Conservation (phyloP, 2,888 invertebrate species). For the Tetrapedia diversipes region DNA sequence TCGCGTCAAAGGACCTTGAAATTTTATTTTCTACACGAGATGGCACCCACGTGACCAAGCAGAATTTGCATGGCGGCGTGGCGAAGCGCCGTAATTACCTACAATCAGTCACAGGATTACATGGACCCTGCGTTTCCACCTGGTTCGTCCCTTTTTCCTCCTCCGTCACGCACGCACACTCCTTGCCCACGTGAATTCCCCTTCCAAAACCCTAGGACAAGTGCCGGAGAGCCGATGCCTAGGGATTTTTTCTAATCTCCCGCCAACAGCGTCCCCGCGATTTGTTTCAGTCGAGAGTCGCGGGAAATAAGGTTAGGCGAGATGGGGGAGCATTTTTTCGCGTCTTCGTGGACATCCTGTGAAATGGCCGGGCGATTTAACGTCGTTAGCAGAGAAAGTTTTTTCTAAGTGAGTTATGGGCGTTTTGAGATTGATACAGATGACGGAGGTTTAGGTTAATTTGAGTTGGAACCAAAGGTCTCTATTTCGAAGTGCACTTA, state of each 20-base stretch:
- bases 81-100: conserved; percentile 66
- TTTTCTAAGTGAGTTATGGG: too few species aligned
- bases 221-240: background rate
- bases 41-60: conserved; percentile 55
- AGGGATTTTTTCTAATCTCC: conserved; percentile 57
- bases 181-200: background rate
- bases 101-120: conserved; percentile 70
- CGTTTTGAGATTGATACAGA: too few species aligned
- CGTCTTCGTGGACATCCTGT: conserved; percentile 12
- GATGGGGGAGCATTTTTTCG: conserved; percentile 43
- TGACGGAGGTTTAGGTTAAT: too few species aligned
- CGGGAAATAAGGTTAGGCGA: conserved; percentile 42
- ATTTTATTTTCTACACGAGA: conserved; percentile 67
- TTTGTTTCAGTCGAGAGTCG: conserved; percentile 33
- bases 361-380: conserved; percentile 33
- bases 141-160: conserved; percentile 39
- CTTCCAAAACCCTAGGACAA: background rate
- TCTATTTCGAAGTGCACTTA: too few species aligned
- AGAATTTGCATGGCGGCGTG: conserved; percentile 62
- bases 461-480: too few species aligned
- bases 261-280: conserved; percentile 7
- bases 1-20: conserved; percentile 62
- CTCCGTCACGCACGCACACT: conserved; percentile 56
- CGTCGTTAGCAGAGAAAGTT: conserved; percentile 28
- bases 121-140: conserved; percentile 53